Evolutionary conservation across 2,797 vertebrate species (phyloP).

Genomic region (Gambelia wislizenii): DNA sequence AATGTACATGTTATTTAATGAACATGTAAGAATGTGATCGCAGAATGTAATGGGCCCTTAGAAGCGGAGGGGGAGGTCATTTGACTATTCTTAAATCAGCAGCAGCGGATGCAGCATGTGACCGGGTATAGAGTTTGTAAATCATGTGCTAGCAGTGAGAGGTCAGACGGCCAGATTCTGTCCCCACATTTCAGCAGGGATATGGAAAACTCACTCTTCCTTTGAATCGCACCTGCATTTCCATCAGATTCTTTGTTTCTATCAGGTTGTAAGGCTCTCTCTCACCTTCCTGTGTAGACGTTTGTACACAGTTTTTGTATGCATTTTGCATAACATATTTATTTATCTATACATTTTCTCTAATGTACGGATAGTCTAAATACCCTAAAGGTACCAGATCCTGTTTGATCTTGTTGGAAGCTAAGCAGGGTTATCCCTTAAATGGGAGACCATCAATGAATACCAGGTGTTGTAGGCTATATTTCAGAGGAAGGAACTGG

Average conservation of each 20-base stretch:
- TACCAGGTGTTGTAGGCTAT: too few relatives aligned
- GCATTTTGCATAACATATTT: neutral
- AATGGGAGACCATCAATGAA: too few relatives aligned
- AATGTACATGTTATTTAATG: neutral
- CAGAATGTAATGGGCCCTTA: neutral
- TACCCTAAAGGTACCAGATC: too few relatives aligned
- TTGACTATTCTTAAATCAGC: neutral
- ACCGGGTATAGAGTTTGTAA: neutral
- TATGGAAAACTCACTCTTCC: neutral
- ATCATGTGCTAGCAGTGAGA: neutral
- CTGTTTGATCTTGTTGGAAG: too few relatives aligned
- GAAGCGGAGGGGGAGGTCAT: slow-evolving; percentile 1
- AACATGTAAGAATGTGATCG: neutral
- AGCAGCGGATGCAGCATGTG: neutral
- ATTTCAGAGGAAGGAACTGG: too few relatives aligned
- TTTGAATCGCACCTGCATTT: neutral
- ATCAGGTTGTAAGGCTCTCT: neutral
- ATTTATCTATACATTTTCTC: neutral
- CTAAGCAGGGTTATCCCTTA: too few relatives aligned
- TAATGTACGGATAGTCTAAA: too few relatives aligned
- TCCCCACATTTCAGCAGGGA: neutral
- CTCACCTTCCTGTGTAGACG: neutral
- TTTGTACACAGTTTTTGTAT: neutral
- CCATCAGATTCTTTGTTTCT: neutral
- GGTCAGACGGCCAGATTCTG: neutral